phyloP scores from a whole-genome alignment of 2,888 invertebrate genomes.

The Vesta saturnalis region DNA sequence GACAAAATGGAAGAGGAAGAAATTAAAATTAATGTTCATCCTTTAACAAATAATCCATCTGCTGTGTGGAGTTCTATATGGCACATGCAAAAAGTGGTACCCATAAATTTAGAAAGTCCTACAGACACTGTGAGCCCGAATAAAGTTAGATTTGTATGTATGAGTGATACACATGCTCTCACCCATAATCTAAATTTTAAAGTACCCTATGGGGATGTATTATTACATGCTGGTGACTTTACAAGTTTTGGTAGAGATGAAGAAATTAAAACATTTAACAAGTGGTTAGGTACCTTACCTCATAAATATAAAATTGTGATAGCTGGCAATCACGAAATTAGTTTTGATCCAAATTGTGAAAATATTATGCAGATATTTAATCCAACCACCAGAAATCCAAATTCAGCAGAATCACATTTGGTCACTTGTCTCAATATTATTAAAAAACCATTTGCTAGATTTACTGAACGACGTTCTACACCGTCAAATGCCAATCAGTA shows the following conservation, averaged over 20 bases:
- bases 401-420: constrained; percentile 59
- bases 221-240: constrained; percentile 88
- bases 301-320: constrained; percentile 85
- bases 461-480: constrained; percentile 24
- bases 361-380: constrained; percentile 33
- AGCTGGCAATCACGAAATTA: constrained; percentile 87
- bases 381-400: constrained; percentile 20
- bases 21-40: constrained; percentile 62
- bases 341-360: constrained; percentile 72
- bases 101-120: constrained; percentile 71
- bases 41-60: constrained; percentile 74
- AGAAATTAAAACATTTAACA: constrained; percentile 80
- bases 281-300: constrained; percentile 72
- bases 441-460: constrained; percentile 32
- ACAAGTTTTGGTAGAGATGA: constrained; percentile 78
- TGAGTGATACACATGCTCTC: constrained; percentile 85
- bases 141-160: constrained; percentile 82
- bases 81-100: constrained; percentile 72
- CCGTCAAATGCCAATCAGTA: constrained; percentile 69
- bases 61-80: constrained; percentile 77
- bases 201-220: constrained; percentile 83
- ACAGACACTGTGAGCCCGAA: constrained; percentile 66
- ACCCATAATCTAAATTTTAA: constrained; percentile 74
- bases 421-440: constrained; percentile 64
- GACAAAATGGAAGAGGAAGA: constrained; percentile 27